Evolutionary conservation across 2,797 vertebrate species (phyloP).

Genomic region (Pteropus rufus): DNA sequence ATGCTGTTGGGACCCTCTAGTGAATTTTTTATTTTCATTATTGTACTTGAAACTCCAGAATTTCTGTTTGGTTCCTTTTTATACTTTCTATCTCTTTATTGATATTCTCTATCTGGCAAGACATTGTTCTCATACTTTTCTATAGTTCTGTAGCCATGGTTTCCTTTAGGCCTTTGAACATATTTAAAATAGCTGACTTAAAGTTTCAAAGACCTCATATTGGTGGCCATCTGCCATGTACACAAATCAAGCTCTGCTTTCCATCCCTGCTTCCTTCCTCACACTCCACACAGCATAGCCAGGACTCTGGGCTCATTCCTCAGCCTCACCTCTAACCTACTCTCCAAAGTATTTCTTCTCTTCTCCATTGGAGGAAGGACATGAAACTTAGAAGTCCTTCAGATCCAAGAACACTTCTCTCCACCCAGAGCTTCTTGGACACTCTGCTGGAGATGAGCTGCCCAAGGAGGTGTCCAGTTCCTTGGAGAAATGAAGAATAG

Average conservation of each 20-base stretch:
- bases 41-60: neutral
- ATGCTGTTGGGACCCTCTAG: neutral
- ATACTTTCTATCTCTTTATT: neutral
- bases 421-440: neutral
- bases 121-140: neutral
- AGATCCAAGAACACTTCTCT: neutral
- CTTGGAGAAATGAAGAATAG: neutral
- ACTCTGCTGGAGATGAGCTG: neutral
- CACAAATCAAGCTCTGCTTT: neutral
- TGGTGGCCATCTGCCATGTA: neutral
- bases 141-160: neutral
- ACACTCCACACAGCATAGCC: neutral
- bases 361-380: neutral
- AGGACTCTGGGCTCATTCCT: neutral
- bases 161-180: neutral
- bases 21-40: constrained; percentile 1
- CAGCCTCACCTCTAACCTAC: neutral
- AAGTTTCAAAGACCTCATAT: neutral
- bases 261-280: neutral
- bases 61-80: neutral
- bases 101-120: neutral
- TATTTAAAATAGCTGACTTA: neutral
- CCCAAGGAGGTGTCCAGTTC: neutral
- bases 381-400: neutral
- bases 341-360: neutral